Base-by-base conservation (phyloP, 2,888 invertebrate species). In the Yponomeuta cagnagella region DNA sequence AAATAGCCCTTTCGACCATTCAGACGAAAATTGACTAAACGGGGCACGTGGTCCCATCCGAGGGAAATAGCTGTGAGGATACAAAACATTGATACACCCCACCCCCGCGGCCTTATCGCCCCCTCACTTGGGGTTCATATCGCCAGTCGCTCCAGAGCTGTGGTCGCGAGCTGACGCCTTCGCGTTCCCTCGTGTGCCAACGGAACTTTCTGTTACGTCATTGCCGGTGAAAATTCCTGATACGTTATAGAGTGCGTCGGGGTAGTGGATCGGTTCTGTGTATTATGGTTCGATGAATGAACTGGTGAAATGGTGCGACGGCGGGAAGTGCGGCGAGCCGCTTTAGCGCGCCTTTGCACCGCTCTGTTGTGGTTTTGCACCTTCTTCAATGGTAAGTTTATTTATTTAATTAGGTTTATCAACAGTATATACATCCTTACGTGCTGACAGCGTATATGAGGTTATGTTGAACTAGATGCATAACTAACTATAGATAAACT, bases 321-420 rank as follows among this genome's bases (percentile, higher is more conserved):
- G 79, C 82, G 84, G 76, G 83, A 80, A 79, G 81, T 80, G 76
- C 84, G 81, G 80, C 82, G 85, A 82, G 82, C 82, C 76, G 79
- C 81, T 77, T 80, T 85, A 78, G 80, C 82, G 83, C 86, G 85
- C 75, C 77, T 88, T 75, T 88, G 87, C 80, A 81, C 84, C 71
- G 79, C 83, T 72, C 75, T 89, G 70, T 75, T 91, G 78, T 90
- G 88, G 88, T 77, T 90, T 79, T 76, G 88, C 84, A 84, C 85
- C 80, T 89, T 87, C 84, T 86, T 89, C 74, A 84, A 87, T 78
- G 89, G 91, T 91, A 86, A 88, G 91, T 90, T 72, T 82, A 23
- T 23, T 23, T 23, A 23, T 23, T 23, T 23, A 23, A 23, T 23
- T 23, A 23, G 23, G 23, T 23, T 23, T 23, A 23, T 23, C 23